Evolutionary conservation across 1,140 invertebrate species (phyloP).

Genomic region (Nebria ingens): DNA sequence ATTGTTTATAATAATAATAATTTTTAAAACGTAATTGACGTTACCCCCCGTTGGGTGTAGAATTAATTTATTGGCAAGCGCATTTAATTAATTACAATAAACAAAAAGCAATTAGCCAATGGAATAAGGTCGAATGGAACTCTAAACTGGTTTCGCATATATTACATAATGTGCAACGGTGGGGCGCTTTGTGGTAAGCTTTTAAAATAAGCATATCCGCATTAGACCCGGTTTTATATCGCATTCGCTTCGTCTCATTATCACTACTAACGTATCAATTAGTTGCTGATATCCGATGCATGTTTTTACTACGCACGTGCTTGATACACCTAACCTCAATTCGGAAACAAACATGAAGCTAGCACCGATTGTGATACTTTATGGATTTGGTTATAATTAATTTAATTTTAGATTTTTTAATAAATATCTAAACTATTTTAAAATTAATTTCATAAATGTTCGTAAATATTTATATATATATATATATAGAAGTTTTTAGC

Average conservation of each 20-base stretch:
- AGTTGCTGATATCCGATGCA: neutral
- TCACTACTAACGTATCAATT: neutral
- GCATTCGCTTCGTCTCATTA: neutral
- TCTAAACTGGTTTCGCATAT: slow-evolving; percentile 4
- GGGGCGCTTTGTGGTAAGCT: neutral
- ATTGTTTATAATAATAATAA: too few species aligned
- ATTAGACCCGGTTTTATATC: neutral
- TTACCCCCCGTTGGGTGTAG: too few species aligned
- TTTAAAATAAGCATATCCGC: neutral
- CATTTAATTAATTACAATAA: neutral
- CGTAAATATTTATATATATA: too few species aligned
- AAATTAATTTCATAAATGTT: too few species aligned
- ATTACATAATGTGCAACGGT: neutral
- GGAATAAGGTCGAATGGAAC: neutral
- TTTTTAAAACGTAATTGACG: too few species aligned
- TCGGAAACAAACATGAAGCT: too few species aligned
- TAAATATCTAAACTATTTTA: too few species aligned
- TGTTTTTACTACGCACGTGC: neutral
- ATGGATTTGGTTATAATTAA: too few species aligned
- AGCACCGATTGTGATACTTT: too few species aligned
- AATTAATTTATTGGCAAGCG: neutral
- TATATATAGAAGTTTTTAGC: too few species aligned
- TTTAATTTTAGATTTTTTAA: too few species aligned
- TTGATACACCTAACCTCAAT: neutral
- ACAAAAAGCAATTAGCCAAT: neutral